Conservation (phyloP, 2,797 vertebrate genomes). For the Octomys mimax region DNA sequence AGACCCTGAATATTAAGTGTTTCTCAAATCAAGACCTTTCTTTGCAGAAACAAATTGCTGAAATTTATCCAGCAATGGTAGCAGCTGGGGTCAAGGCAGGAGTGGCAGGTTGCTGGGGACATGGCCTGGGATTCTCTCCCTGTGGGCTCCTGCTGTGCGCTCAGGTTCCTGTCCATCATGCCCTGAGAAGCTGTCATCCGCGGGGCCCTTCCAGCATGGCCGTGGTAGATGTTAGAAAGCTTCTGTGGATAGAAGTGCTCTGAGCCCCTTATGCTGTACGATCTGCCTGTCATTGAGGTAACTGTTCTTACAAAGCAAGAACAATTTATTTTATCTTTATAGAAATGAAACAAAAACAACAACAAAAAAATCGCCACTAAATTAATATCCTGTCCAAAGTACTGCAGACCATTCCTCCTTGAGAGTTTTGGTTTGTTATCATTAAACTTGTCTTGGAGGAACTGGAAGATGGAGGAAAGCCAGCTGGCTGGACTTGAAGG, state of each 20-base stretch:
- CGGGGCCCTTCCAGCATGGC: background rate
- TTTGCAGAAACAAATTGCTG: conserved; percentile 11
- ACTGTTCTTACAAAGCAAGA: background rate
- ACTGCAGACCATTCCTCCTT: background rate
- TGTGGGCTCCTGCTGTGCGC: background rate
- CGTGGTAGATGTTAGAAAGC: background rate
- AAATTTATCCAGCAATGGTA: background rate
- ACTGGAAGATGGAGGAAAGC: conserved; percentile 63
- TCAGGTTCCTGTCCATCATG: background rate
- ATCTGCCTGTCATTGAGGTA: background rate
- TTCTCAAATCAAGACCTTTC: background rate
- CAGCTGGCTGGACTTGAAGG: conserved; percentile 79
- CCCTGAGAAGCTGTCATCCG: background rate
- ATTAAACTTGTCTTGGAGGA: conserved; percentile 59
- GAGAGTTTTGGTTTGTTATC: conserved; percentile 7
- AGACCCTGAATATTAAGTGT: background rate
- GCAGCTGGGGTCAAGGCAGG: background rate
- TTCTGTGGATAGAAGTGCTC: background rate
- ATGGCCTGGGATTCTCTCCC: background rate
- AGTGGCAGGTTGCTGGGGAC: background rate
- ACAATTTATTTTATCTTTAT: background rate
- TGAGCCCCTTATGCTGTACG: background rate
- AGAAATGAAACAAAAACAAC: conserved; percentile 10
- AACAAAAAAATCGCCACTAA: background rate
- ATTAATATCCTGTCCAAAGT: background rate